Percentiles rank a stretch among this genome's conserved stretches.
These are phyloP conservation scores for Saccostrea glomerata DNA, from an alignment of 1,140 invertebrate species.

Conservation along the genomic window DNA sequence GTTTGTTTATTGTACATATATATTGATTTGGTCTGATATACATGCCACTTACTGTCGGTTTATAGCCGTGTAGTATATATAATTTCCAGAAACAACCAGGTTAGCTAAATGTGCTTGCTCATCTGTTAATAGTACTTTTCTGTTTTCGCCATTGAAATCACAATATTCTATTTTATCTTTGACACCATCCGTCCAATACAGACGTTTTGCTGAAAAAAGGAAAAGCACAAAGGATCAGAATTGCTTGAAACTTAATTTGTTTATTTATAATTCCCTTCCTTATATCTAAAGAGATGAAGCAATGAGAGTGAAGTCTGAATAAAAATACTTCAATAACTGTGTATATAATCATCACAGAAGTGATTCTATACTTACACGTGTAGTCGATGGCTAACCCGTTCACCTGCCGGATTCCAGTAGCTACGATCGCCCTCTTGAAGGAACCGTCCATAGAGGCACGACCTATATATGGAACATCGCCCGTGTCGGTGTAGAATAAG, in stretches of 20 bases:
- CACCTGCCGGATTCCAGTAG: constrained; percentile 3
- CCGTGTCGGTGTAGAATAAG: constrained; percentile 25
- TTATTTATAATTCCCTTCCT: too few species aligned
- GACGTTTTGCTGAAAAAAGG: background rate
- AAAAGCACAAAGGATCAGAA: background rate
- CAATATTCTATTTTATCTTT: constrained; percentile 39
- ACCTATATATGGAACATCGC: constrained; percentile 6
- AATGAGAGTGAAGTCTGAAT: background rate
- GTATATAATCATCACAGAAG: background rate
- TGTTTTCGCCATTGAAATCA: constrained; percentile 25
- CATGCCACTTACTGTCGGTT: constrained; percentile 40
- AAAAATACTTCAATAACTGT: background rate
- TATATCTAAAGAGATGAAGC: too few species aligned
- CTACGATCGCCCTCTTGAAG: constrained; percentile 5
- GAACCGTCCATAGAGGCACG: constrained; percentile 40
- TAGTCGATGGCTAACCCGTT: constrained; percentile 37
- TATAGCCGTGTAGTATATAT: constrained; percentile 39
- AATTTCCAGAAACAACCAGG: constrained; percentile 22
- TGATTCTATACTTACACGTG: background rate
- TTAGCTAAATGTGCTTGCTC: constrained; percentile 29
- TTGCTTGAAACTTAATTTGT: too few species aligned
- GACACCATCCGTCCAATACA: constrained; percentile 38
- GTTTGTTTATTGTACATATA: background rate
- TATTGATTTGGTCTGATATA: background rate
- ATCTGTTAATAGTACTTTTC: background rate